A percentile compares a stretch with the other conserved stretches of the same genome.
These are phyloP conservation scores for Acrocephalus arundinaceus DNA, from an alignment of 2,113 vertebrate species.

Conservation along the genomic window DNA sequence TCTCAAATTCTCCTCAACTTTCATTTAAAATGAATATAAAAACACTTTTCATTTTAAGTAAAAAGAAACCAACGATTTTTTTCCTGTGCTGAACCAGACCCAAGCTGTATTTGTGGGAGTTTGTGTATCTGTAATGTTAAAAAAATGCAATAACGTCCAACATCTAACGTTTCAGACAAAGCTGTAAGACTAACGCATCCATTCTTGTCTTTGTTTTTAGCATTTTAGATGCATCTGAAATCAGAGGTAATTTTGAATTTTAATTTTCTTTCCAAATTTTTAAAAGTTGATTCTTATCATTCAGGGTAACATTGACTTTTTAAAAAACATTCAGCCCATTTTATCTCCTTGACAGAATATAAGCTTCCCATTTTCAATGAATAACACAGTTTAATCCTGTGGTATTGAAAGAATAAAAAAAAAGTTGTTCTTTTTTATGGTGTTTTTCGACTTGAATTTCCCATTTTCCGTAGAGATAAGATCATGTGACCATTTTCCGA, in stretches of 20 bases:
- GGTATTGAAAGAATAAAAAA: neutral
- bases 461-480: neutral
- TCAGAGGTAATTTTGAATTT: neutral
- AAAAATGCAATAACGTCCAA: accelerated
- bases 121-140: neutral
- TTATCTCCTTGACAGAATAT: neutral
- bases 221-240: neutral
- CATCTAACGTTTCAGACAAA: neutral
- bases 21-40: neutral
- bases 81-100: neutral
- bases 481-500: neutral
- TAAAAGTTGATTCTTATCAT: neutral
- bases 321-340: neutral
- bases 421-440: no score
- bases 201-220: neutral
- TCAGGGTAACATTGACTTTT: neutral
- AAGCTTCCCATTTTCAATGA: neutral
- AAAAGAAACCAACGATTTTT: neutral
- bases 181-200: neutral
- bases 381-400: neutral
- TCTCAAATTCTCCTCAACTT: neutral
- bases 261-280: neutral
- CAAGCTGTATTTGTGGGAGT: neutral
- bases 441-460: neutral
- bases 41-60: neutral